Evolutionary conservation across 2,888 invertebrate species (phyloP).

Genomic region (Acronicta aceris): DNA sequence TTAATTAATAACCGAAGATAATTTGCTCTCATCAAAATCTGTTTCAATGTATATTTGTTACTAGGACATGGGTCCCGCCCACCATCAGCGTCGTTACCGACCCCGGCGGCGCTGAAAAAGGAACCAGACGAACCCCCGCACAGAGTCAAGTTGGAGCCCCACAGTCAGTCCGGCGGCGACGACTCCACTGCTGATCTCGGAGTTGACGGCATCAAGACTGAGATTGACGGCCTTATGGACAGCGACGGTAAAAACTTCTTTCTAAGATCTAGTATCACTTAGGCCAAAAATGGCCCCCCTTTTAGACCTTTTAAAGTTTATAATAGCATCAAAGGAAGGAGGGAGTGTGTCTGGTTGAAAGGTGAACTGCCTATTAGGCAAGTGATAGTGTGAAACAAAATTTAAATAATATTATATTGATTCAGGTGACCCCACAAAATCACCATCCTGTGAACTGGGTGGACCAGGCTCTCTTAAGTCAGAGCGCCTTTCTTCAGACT

Average conservation of each 20-base stretch:
- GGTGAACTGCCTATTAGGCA: too few relatives aligned
- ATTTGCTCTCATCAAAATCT: neutral
- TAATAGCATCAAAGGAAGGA: too few relatives aligned
- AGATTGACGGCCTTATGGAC: constrained; percentile 88
- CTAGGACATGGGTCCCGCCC: constrained; percentile 87
- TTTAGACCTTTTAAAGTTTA: too few relatives aligned
- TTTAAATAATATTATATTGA: constrained; percentile 15
- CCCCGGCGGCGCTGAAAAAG: constrained; percentile 86
- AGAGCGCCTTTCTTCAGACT: constrained; percentile 86
- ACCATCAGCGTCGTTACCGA: constrained; percentile 86
- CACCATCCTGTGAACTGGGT: constrained; percentile 85
- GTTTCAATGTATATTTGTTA: neutral
- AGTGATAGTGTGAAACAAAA: too few relatives aligned
- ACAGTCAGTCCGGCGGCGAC: constrained; percentile 78
- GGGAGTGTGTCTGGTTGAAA: too few relatives aligned
- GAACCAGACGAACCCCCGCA: constrained; percentile 84
- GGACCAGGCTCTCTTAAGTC: constrained; percentile 87
- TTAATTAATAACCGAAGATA: too few relatives aligned
- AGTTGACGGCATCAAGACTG: constrained; percentile 87
- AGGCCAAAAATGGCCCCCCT: too few relatives aligned
- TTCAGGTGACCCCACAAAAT: constrained; percentile 87
- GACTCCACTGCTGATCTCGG: constrained; percentile 80
- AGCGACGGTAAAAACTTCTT: constrained; percentile 73
- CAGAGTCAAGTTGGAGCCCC: constrained; percentile 86
- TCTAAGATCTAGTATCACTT: too few relatives aligned